A percentile compares a stretch with the other conserved stretches of the same genome.
Conservation (phyloP, 2,797 vertebrate genomes). For the Ctenopoma kingsleyae region DNA sequence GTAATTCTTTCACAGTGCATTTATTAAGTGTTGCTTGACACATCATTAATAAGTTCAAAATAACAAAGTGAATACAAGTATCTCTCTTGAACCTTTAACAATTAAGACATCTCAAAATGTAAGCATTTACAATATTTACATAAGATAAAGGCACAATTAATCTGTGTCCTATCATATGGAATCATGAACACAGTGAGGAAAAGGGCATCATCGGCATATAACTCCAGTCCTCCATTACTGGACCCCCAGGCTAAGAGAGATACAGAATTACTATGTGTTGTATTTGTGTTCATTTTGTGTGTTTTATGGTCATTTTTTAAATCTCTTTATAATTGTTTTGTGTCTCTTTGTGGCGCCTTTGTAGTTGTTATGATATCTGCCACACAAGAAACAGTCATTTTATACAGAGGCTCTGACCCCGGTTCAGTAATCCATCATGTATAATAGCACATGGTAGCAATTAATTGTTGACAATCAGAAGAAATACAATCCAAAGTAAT, state of each 20-base stretch:
- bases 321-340: no score
- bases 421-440: no score
- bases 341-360: no score
- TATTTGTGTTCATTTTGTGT: background rate
- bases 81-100: background rate
- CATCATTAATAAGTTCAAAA: background rate
- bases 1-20: background rate
- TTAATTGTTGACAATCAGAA: background rate
- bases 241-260: background rate
- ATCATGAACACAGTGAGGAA: background rate
- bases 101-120: background rate
- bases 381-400: no score
- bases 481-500: background rate
- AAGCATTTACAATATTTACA: conserved; percentile 16
- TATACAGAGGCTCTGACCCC: background rate
- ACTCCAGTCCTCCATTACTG: background rate
- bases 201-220: background rate
- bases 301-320: background rate
- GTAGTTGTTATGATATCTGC: no score
- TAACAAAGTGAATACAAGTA: background rate
- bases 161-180: background rate
- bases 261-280: background rate
- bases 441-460: background rate
- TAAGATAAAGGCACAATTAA: background rate
- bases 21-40: background rate